These are phyloP conservation scores for Troglohyphantes excavatus DNA, from an alignment of 2,888 invertebrate genomes.

Conservation along the genomic window DNA sequence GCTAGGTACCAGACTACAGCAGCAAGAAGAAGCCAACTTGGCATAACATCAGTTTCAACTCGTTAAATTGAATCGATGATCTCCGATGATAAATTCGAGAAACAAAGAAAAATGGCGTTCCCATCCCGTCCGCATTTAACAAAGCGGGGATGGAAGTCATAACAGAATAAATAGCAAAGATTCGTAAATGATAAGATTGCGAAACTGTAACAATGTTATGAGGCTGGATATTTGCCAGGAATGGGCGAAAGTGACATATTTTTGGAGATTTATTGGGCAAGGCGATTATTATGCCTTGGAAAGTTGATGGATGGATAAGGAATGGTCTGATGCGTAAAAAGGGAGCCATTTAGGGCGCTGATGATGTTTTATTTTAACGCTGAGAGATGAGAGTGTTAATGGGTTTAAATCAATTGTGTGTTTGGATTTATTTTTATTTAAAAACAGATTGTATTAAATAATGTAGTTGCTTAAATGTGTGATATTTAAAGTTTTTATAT, in stretches of 20 bases:
- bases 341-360: not conserved
- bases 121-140: slow-evolving; percentile 47
- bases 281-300: slow-evolving; percentile 16
- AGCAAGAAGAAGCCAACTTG: slow-evolving; percentile 11
- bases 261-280: slow-evolving; percentile 34
- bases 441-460: too few species aligned
- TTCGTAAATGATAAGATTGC: slow-evolving; percentile 57
- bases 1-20: not conserved
- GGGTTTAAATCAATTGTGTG: not conserved
- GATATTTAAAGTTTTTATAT: too few species aligned
- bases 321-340: not conserved
- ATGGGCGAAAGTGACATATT: slow-evolving; percentile 21
- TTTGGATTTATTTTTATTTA: too few species aligned
- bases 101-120: slow-evolving; percentile 43
- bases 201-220: slow-evolving; percentile 30
- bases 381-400: not conserved
- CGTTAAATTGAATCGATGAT: slow-evolving; percentile 51
- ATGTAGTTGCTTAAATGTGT: too few species aligned
- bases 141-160: slow-evolving; percentile 24
- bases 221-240: slow-evolving; percentile 24
- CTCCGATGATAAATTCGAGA: slow-evolving; percentile 39
- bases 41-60: slow-evolving; percentile 44
- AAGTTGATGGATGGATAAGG: not conserved
- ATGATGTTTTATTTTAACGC: not conserved
- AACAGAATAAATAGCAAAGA: slow-evolving; percentile 43